Base-by-base conservation (phyloP, 2,888 invertebrate species). In the Lymantria monacha region DNA sequence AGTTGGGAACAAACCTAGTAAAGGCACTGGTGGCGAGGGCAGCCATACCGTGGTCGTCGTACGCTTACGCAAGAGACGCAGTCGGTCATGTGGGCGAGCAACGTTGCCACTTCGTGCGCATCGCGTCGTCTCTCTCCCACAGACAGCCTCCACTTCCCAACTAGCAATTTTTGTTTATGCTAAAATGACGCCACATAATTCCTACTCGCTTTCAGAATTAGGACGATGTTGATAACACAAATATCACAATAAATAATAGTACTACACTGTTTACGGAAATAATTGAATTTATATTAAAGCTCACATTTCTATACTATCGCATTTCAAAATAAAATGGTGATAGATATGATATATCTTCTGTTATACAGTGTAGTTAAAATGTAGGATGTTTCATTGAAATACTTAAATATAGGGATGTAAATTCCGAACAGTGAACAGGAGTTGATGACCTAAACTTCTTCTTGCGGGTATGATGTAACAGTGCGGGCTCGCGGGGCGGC, bases 31-130 rank as follows among this genome's bases (percentile, higher is more conserved):
- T 61, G 51, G 64, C 70, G 61, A 63, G 64, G 72, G 57, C 61
- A 53, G 62, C 71, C 74, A 75, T 74, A 69, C 70, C 72, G 85
- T 83, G 80, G 81, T 83, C 76, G 81, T 79, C 81, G 84, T 76
- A 83, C 80, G 82, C 87, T 90, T 90, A 90, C 91, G 90, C 88
- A 90, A 90, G 87, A 86, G 77, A 81, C 84, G 83, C 82, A 81
- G 76, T 79, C 76, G 74, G 81, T 89, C 88, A 89, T 89, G 87
- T 89, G 87, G 85, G 76, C 77, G 70, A 57, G 89, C 87, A 79
- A 74, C 80, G 90, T 89, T 90, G 90, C 88, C 89, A 76, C 72
- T 76, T 75, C 72, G 85, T 69, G 66, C 73, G 59, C 62, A 59
- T 76, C 62, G 63, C 60, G 57, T 70, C 74, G 72, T 90, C 89